A percentile compares a stretch with the other conserved stretches of the same genome.
Conservation (phyloP, 1,140 invertebrate genomes). For the Papilio aristodemus region DNA sequence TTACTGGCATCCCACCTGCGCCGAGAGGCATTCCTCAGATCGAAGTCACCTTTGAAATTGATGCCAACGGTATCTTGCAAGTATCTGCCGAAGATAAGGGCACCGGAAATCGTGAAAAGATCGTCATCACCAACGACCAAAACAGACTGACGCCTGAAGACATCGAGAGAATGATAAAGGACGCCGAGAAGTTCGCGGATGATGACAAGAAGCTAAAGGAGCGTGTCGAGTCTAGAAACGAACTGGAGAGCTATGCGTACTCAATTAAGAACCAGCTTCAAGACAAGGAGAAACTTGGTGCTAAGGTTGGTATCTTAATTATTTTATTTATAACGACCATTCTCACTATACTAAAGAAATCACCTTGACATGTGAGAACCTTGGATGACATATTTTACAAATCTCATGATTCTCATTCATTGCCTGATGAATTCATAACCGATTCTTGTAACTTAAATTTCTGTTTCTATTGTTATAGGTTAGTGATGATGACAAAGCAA, state of each 20-base stretch:
- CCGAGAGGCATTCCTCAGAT: slow-evolving; percentile 99
- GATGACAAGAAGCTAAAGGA: slow-evolving; percentile 99
- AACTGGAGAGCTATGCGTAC: slow-evolving; percentile 98
- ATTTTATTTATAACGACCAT: neutral
- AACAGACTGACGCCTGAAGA: slow-evolving; percentile 98
- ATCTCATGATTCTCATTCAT: too few relatives aligned
- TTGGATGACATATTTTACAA: too few relatives aligned
- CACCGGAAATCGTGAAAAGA: slow-evolving; percentile 98
- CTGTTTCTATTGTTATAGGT: slow-evolving; percentile 74
- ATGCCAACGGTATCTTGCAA: slow-evolving; percentile 98
- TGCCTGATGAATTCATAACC: neutral
- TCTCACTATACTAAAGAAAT: too few relatives aligned
- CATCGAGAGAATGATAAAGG: slow-evolving; percentile 99
- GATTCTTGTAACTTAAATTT: slow-evolving; percentile 14
- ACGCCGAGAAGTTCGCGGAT: slow-evolving; percentile 99
- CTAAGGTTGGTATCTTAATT: slow-evolving; percentile 86
- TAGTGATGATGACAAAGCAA: slow-evolving; percentile 94
- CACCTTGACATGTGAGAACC: too few relatives aligned
- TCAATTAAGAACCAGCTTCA: slow-evolving; percentile 98
- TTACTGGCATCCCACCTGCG: slow-evolving; percentile 98
- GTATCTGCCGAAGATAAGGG: slow-evolving; percentile 99
- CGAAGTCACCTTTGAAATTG: slow-evolving; percentile 99
- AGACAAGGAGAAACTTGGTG: slow-evolving; percentile 98
- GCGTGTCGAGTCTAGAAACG: slow-evolving; percentile 96
- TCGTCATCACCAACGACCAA: slow-evolving; percentile 99